phyloP scores from a whole-genome alignment of 2,113 vertebrate genomes.

The Lanius ludovicianus region DNA sequence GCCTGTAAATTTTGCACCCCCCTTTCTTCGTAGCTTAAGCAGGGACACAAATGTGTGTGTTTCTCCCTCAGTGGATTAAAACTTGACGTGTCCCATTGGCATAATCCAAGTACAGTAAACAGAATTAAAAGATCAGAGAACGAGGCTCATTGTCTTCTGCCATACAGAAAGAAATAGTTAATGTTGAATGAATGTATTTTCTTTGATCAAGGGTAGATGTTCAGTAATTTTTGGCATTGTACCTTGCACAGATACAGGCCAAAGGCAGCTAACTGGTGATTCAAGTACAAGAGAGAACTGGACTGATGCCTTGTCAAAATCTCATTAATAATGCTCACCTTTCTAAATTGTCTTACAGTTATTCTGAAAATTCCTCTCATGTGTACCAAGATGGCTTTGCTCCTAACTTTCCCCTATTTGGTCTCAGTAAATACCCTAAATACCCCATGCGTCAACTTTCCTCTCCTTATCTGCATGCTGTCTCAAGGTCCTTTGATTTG shows the following conservation, averaged over 20 bases:
- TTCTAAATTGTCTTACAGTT: neutral
- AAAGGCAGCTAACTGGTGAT: neutral
- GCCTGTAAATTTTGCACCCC: neutral
- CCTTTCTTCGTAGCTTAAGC: neutral
- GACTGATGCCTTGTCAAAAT: neutral
- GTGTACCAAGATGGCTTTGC: neutral
- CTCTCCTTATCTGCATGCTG: rapidly evolving
- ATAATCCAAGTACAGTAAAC: neutral
- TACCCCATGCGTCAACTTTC: neutral
- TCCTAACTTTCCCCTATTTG: neutral
- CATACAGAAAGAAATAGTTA: neutral
- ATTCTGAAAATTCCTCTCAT: neutral
- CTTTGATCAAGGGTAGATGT: neutral
- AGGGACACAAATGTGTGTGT: neutral
- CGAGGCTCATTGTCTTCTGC: neutral
- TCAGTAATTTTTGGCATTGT: neutral
- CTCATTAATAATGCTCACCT: neutral
- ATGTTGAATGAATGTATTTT: neutral
- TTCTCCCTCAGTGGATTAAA: neutral
- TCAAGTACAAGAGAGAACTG: neutral
- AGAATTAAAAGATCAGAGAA: neutral
- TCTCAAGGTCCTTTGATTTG: neutral
- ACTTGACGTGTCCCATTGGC: neutral
- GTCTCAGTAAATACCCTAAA: neutral
- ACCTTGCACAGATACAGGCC: neutral